Percentiles rank a stretch among this genome's conserved stretches.
phyloP scores from a whole-genome alignment of 2,888 invertebrate species.

The Melanostoma mellinum region DNA sequence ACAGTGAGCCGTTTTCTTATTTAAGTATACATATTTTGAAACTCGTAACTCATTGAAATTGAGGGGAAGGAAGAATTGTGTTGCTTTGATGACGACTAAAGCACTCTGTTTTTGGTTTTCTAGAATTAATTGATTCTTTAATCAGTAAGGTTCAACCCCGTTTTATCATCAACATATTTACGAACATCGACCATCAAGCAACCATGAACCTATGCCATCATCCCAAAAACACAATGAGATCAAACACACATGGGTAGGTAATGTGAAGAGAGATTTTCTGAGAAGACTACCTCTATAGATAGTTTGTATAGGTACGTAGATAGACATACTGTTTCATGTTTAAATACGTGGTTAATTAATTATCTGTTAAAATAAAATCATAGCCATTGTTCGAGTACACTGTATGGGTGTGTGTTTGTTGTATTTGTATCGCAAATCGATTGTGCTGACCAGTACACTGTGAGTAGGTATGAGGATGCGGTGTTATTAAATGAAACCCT shows the following conservation, averaged over 20 bases:
- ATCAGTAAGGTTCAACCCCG: conserved; percentile 28
- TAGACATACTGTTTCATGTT: conserved; percentile 34
- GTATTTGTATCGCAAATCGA: conserved; percentile 54
- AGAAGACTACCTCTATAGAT: neutral
- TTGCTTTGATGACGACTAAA: too few species aligned
- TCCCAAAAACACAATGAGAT: conserved; percentile 19
- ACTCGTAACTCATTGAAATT: too few species aligned
- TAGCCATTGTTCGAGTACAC: conserved; percentile 28
- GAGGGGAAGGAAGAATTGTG: too few species aligned
- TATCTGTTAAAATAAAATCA: conserved; percentile 62
- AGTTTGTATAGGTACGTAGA: neutral
- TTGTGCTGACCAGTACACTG: conserved; percentile 19
- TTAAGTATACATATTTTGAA: neutral
- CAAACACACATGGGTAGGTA: neutral
- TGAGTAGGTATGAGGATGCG: conserved; percentile 13
- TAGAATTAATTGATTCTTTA: conserved; percentile 26
- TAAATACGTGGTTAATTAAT: conserved; percentile 67
- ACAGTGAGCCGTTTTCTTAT: neutral
- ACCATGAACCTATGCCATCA: neutral
- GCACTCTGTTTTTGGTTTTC: conserved; percentile 21
- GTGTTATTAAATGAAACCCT: conserved; percentile 21
- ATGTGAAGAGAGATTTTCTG: conserved; percentile 9
- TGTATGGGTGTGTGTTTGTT: neutral
- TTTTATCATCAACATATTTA: neutral
- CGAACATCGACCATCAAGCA: neutral